Evolutionary conservation across 2,113 vertebrate genomes (phyloP).

Genomic region (Camelus dromedarius): DNA sequence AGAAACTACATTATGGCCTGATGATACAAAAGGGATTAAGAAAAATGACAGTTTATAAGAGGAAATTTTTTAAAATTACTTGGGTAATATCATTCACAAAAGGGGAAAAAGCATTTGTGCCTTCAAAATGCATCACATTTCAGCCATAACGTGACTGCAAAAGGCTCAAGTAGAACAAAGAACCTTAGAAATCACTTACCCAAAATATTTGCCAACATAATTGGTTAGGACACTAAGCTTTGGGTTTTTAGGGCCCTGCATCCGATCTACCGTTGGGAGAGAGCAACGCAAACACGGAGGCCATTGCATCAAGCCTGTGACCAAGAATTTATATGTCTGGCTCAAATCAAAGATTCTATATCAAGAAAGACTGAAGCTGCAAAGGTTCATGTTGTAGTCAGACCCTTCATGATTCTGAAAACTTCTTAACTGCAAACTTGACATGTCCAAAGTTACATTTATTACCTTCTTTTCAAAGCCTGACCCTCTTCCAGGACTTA

Average conservation of each 20-base stretch:
- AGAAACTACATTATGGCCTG: not conserved
- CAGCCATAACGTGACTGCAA: not conserved
- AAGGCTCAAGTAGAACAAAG: not conserved
- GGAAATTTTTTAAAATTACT: not conserved
- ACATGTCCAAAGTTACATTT: not conserved
- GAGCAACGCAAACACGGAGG: not conserved
- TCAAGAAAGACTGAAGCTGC: slow-evolving; percentile 7
- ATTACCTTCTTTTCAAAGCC: slow-evolving; percentile 3
- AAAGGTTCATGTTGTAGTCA: not conserved
- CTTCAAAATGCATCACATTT: slow-evolving; percentile 48
- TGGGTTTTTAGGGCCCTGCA: not conserved
- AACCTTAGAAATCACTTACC: slow-evolving; percentile 5
- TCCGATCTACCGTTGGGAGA: not conserved
- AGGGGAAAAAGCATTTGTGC: not conserved
- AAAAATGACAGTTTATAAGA: slow-evolving; percentile 3
- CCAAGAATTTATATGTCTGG: slow-evolving; percentile 2
- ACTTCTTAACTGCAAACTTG: slow-evolving; percentile 5
- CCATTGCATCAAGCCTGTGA: not conserved
- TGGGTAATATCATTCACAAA: not conserved
- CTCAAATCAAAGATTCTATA: not conserved
- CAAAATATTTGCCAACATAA: slow-evolving; percentile 12
- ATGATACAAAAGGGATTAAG: slow-evolving; percentile 45
- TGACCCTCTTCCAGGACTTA: not conserved
- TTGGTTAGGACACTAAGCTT: not conserved
- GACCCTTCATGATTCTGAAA: not conserved